A percentile compares a stretch with the other conserved stretches of the same genome.
Conservation (phyloP, 2,797 vertebrate species). For the Acomys russatus region DNA sequence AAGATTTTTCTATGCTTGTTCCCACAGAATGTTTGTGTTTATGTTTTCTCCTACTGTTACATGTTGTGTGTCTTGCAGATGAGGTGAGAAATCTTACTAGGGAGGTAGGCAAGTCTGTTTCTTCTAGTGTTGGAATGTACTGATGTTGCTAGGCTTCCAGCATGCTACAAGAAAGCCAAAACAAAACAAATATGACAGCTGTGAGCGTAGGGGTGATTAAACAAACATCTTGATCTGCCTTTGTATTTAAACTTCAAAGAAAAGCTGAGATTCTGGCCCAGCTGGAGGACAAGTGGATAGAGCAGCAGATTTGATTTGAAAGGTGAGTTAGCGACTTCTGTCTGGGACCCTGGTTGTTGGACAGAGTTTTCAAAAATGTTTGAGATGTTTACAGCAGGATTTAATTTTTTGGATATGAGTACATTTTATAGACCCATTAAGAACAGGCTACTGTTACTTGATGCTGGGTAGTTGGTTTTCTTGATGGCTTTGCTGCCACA, state of each 20-base stretch:
- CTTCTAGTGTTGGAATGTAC: neutral
- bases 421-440: neutral
- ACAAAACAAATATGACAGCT: neutral
- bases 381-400: neutral
- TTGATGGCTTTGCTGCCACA: neutral
- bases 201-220: neutral
- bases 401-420: neutral
- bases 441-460: neutral
- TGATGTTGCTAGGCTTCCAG: neutral
- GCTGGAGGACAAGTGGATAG: neutral
- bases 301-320: neutral
- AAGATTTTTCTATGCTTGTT: neutral
- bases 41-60: neutral
- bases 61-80: neutral
- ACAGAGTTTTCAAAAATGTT: neutral
- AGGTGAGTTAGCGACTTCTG: neutral
- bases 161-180: neutral
- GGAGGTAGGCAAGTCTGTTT: neutral
- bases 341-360: neutral
- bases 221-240: slow-evolving; percentile 8
- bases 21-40: neutral
- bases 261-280: neutral
- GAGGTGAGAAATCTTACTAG: neutral
- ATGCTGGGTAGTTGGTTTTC: neutral
- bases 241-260: slow-evolving; percentile 36